A percentile compares a stretch with the other conserved stretches of the same genome.
phyloP scores from a whole-genome alignment of 2,113 vertebrate genomes.

The Tachysurus vachellii region DNA sequence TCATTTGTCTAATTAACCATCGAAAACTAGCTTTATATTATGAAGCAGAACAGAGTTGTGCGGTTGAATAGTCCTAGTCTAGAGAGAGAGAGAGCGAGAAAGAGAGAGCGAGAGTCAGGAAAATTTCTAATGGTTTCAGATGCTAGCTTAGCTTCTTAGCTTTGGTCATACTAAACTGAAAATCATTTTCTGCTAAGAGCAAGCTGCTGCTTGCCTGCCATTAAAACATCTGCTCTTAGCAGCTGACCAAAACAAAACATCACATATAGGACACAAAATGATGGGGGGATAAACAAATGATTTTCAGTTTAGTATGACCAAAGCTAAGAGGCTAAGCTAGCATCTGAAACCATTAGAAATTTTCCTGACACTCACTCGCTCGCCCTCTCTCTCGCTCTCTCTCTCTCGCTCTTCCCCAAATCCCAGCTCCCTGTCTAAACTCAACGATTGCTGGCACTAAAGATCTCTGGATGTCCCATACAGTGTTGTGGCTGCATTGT shows the following conservation, averaged over 20 bases:
- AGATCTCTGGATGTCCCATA: background rate
- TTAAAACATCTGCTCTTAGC: constrained; percentile 7
- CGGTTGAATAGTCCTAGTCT: too few species aligned
- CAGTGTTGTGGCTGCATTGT: background rate
- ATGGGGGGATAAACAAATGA: too few species aligned
- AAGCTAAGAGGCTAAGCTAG: background rate
- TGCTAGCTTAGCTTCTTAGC: background rate
- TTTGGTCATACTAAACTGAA: too few species aligned
- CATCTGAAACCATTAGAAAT: background rate
- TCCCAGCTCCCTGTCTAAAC: background rate
- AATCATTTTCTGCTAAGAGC: too few species aligned
- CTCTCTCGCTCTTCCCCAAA: background rate
- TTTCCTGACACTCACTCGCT: background rate
- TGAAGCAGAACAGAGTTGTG: background rate
- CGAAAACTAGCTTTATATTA: background rate
- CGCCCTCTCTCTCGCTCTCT: background rate
- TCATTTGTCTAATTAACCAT: background rate
- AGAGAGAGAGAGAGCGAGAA: background rate
- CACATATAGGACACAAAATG: background rate
- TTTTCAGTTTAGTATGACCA: background rate
- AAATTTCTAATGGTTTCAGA: background rate
- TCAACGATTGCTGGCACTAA: too few species aligned
- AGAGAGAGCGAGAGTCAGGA: background rate
- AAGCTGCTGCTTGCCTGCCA: background rate
- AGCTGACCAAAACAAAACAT: background rate